Percentiles rank a stretch among this genome's conserved stretches.
phyloP scores from a whole-genome alignment of 2,888 invertebrate species.

The Chloroclystis v-ata region DNA sequence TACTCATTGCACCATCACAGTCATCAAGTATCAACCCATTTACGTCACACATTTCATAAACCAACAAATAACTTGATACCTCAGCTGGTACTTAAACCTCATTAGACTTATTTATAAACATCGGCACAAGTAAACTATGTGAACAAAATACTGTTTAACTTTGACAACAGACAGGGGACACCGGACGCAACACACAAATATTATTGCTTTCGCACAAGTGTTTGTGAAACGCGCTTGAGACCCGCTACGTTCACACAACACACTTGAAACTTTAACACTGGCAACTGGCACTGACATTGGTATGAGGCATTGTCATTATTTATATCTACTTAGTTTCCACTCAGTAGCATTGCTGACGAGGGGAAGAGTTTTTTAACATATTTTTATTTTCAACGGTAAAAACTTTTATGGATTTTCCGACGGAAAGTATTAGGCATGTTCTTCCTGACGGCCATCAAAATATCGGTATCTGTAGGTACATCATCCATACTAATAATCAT shows the following conservation, averaged over 20 bases:
- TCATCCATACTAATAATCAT: too few species aligned
- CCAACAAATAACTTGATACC: not conserved
- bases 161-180: constrained; percentile 17
- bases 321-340: too few species aligned
- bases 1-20: too few species aligned
- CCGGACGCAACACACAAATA: constrained; percentile 39
- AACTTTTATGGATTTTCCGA: too few species aligned
- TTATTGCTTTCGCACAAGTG: constrained; percentile 34
- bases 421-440: too few species aligned
- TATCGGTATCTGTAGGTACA: too few species aligned
- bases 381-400: too few species aligned
- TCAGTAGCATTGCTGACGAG: too few species aligned
- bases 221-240: constrained; percentile 34
- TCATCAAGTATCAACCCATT: too few species aligned
- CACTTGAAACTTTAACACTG: constrained; percentile 18
- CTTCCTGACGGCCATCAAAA: too few species aligned
- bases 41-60: not conserved
- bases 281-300: constrained; percentile 39
- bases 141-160: constrained; percentile 20
- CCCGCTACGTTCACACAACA: constrained; percentile 17
- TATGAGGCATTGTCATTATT: constrained; percentile 26
- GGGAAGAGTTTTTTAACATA: too few species aligned
- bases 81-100: not conserved
- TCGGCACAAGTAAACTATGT: constrained; percentile 16
- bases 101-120: constrained; percentile 4